These are phyloP conservation scores for Tympanoctomys barrerae DNA, from an alignment of 2,797 vertebrate species.

Conservation along the genomic window DNA sequence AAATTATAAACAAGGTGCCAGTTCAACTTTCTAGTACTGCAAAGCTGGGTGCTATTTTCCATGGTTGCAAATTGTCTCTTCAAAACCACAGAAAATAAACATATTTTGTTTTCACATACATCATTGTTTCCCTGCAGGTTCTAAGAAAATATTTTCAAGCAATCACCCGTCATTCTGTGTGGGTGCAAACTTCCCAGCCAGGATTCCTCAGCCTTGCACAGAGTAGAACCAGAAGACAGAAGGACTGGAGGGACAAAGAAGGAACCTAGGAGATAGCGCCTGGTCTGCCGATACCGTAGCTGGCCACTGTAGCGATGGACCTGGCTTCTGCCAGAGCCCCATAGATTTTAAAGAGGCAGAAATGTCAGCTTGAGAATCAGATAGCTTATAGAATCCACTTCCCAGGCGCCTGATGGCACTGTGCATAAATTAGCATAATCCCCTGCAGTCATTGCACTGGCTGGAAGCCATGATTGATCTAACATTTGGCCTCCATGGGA, in stretches of 20 bases:
- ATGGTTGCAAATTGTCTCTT: slow-evolving; percentile 44
- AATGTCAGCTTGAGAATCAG: neutral
- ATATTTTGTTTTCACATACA: slow-evolving; percentile 25
- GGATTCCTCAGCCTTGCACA: neutral
- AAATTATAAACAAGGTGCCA: slow-evolving; percentile 40
- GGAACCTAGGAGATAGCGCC: neutral
- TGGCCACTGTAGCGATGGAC: neutral
- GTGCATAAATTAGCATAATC: slow-evolving; percentile 68
- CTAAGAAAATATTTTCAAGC: slow-evolving; percentile 28
- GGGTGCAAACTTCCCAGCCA: neutral
- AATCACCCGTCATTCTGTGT: neutral
- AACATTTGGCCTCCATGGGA: slow-evolving; percentile 50
- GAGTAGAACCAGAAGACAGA: neutral
- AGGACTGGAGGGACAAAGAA: rapidly evolving
- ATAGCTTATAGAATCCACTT: neutral
- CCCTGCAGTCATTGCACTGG: neutral
- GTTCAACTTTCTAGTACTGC: neutral
- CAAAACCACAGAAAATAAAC: slow-evolving; percentile 52
- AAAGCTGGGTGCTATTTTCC: slow-evolving; percentile 26
- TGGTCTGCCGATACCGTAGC: neutral
- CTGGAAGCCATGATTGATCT: slow-evolving; percentile 24
- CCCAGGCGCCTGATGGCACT: neutral
- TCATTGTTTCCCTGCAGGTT: slow-evolving; percentile 22
- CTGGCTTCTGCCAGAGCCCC: neutral
- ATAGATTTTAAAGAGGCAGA: neutral